Percentiles rank a stretch among this genome's conserved stretches.
Evolutionary conservation across 2,888 invertebrate species (phyloP).

Genomic region (Keiferia lycopersicella): DNA sequence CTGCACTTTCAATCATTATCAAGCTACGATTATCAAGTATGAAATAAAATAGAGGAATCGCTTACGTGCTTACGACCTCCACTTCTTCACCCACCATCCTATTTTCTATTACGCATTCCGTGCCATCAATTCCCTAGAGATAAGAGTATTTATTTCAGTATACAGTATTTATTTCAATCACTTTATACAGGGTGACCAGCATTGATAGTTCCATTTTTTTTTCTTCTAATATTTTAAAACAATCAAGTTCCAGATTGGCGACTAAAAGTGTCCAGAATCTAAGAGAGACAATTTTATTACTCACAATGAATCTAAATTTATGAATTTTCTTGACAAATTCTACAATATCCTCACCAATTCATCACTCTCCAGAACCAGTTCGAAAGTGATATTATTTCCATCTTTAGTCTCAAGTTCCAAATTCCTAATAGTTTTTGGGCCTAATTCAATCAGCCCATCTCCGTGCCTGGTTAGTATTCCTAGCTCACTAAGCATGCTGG

Average conservation of each 20-base stretch:
- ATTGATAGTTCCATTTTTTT: too few species aligned
- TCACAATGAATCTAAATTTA: too few species aligned
- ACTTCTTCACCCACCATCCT: neutral
- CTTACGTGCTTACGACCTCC: constrained; percentile 4
- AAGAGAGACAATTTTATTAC: too few species aligned
- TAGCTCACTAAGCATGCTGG: constrained; percentile 55
- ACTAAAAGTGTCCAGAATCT: too few species aligned
- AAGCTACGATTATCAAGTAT: too few species aligned
- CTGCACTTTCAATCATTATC: too few species aligned
- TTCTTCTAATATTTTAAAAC: too few species aligned
- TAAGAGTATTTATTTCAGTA: neutral
- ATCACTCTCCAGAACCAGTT: constrained; percentile 55
- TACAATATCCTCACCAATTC: neutral
- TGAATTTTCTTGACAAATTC: too few species aligned
- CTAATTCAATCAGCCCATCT: constrained; percentile 39
- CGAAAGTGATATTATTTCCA: constrained; percentile 48
- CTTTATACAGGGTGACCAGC: too few species aligned
- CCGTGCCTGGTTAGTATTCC: constrained; percentile 51
- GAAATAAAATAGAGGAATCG: too few species aligned
- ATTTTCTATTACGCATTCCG: neutral
- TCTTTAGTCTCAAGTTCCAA: constrained; percentile 58
- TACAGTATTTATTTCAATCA: too few species aligned
- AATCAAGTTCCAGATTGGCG: too few species aligned
- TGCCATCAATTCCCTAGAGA: neutral
- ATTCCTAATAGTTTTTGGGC: constrained; percentile 42